phyloP scores from a whole-genome alignment of 2,888 invertebrate species.

The Apeira syringaria region DNA sequence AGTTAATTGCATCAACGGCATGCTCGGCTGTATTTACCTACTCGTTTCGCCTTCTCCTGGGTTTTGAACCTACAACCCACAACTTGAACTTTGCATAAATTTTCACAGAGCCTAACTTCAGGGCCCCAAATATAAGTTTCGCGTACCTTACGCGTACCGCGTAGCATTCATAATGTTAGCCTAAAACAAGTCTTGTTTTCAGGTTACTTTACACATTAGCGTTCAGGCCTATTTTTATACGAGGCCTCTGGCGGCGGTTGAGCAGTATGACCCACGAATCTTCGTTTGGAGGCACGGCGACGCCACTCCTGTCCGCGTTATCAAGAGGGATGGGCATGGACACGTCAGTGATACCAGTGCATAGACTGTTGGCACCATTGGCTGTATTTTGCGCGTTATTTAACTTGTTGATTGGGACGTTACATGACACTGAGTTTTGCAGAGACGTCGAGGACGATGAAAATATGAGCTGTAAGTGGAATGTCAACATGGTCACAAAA shows the following conservation, averaged over 20 bases:
- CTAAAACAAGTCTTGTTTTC: conserved; percentile 23
- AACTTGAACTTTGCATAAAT: no score
- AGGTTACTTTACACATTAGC: conserved; percentile 91
- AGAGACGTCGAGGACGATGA: conserved; percentile 74
- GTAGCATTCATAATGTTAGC: no score
- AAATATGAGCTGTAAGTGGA: conserved; percentile 54
- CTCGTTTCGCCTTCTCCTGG: no score
- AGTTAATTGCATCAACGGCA: no score
- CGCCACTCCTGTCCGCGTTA: conserved; percentile 86
- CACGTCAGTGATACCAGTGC: conserved; percentile 83
- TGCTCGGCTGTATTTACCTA: no score
- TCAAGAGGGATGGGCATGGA: conserved; percentile 86
- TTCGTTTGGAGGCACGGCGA: conserved; percentile 71
- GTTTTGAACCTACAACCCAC: no score
- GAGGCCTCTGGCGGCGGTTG: conserved; percentile 88
- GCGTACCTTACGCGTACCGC: no score
- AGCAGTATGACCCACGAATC: conserved; percentile 67
- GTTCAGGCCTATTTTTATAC: conserved; percentile 90
- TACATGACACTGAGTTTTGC: conserved; percentile 93
- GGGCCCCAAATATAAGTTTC: no score
- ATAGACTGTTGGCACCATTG: conserved; percentile 89
- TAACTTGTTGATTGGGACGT: conserved; percentile 90
- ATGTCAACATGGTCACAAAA: no score
- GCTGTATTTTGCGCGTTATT: conserved; percentile 94
- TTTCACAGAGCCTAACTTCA: no score